Evolutionary conservation across 2,888 invertebrate species (phyloP), one percentile per base, ranked within the genome.

Genomic region (Cactoblastis cactorum): DNA sequence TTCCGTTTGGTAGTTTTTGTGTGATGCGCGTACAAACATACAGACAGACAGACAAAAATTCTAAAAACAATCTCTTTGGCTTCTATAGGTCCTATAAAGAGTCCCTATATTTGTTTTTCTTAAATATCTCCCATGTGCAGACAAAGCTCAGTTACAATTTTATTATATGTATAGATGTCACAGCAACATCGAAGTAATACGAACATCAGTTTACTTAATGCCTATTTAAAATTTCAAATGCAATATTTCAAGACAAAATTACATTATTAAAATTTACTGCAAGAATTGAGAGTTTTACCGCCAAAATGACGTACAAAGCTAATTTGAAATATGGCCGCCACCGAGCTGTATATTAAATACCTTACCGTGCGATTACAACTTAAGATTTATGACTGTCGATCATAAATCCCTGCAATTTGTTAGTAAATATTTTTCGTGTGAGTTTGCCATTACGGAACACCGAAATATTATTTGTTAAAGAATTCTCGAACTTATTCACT

Each of bases 381-480:
- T 35, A 17, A 46, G 35, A 46, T 46, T 46, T 46, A 46, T 14
- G 46, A 46, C 35, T 46, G 35, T 46, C 35, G 34, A 46, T 35
- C 46, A 35, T 35, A 46, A 43, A 46, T 46, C 22, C 17, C 35
- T 9, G 35, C 46, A 22, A 35, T 46, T 22, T 35, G 35, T 35
- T 46, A 5, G 24, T 24, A 11, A 22, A 35, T 43, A 43, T 43
- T 39, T 39, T 39, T 41, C 12, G 19, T 19, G 22, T 22, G 38
- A n/a, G 38, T 35, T 35, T 28, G 8, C 22, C 22, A 22, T 22
- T 22, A 3, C 3, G 3, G 5, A 22, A 22, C 22, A n/a, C 22
- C 5, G 22, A 22, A 22, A 3, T 9, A 28, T 4, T 9, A 28
- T 1, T 6, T 9, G 5, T 6, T 28, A 28, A 9, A 28, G 8